Evolutionary conservation across 2,888 invertebrate genomes (phyloP), one percentile per base, ranked within the genome.

Genomic region (Pandemis cinnamomeana): DNA sequence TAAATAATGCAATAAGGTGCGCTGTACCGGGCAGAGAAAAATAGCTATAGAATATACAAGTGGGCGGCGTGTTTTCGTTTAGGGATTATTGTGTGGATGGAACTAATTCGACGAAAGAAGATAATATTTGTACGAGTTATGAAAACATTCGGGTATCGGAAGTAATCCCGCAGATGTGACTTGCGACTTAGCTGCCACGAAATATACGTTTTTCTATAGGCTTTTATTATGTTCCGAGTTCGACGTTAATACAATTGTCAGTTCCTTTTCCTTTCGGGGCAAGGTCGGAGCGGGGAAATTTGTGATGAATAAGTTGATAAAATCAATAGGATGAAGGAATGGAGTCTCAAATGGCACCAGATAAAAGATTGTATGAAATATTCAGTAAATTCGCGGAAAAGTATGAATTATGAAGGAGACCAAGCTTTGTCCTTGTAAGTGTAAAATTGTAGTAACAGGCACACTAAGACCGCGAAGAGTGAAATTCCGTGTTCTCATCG

Each of bases 1-100:
- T 92, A 93, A 92, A 92, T 92, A 93, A 92, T 93, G 91, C 91
- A 92, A 87, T 87, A 80, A 80, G 79, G 79, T 70, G 69, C 71
- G 66, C 64, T 46, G 53, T 63, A 66, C 20, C 68, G 73, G 73
- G 71, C 70, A 67, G 71, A 62, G 71, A 69, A 75, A 77, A 73
- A 75, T 72, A 77, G 70, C 67, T 46, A 75, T 77, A 76, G 76
- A 72, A 71, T 71, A 74, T 71, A 70, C 73, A 75, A 75, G 71
- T 44, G 71, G 71, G 82, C 72, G 76, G 53, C 72, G 77, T 83
- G 81, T 85, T 86, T 82, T 80, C 82, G 78, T 80, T 79, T 76
- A 76, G 79, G 83, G 83, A 84, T 86, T 86, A 86, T 83, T 81
- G 78, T 80, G 78, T 76, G 79, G 81, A 83, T 84, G 80, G 80